Conservation (phyloP, 2,888 invertebrate species). For the Leucoma salicis region DNA sequence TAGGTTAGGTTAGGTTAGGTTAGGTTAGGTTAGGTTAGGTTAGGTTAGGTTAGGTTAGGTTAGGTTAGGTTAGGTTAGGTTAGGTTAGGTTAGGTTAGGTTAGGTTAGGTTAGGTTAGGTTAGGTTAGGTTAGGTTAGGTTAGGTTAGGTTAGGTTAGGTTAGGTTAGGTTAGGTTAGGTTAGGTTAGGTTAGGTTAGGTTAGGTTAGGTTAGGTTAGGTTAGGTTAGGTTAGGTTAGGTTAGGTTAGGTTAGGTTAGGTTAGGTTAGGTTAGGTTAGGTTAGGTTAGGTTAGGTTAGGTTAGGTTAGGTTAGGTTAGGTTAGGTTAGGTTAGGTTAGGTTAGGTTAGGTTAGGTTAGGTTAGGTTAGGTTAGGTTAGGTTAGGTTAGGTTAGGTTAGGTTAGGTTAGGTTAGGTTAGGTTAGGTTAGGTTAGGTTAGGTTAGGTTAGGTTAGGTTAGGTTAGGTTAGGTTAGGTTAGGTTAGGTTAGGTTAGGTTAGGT, state of each 20-base stretch:
- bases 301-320: constrained; percentile 25
- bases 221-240: constrained; percentile 26
- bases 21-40: constrained; percentile 35
- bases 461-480: no score
- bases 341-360: constrained; percentile 23
- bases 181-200: constrained; percentile 23
- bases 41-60: constrained; percentile 25
- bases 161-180: constrained; percentile 25
- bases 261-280: constrained; percentile 25
- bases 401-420: constrained; percentile 27
- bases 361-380: constrained; percentile 26
- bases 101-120: constrained; percentile 24
- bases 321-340: constrained; percentile 23
- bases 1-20: constrained; percentile 33
- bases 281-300: constrained; percentile 29
- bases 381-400: constrained; percentile 28
- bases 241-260: constrained; percentile 26
- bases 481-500: no score
- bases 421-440: no score
- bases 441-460: no score
- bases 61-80: constrained; percentile 21
- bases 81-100: constrained; percentile 21
- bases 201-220: constrained; percentile 22
- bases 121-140: constrained; percentile 26
- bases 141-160: constrained; percentile 26